phyloP scores from a whole-genome alignment of 1,140 invertebrate genomes.

The Zaprionus taronus region DNA sequence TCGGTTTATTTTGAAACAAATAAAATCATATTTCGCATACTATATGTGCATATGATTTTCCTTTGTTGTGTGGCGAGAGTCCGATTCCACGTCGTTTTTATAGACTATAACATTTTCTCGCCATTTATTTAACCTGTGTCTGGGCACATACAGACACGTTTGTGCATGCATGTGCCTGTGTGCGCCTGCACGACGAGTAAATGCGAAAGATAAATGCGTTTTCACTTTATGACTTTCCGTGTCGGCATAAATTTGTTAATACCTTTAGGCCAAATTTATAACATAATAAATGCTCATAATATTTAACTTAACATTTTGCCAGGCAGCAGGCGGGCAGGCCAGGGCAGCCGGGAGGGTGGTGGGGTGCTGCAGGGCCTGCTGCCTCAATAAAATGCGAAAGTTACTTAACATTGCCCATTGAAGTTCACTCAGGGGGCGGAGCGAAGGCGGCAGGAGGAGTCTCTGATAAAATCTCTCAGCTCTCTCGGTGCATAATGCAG shows the following conservation, averaged over 20 bases:
- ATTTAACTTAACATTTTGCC: conserved; percentile 80
- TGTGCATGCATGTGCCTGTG: not conserved
- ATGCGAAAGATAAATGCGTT: conserved; percentile 80
- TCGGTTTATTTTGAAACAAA: not conserved
- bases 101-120: conserved; percentile 73
- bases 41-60: conserved; percentile 44
- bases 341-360: conserved; percentile 4
- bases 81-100: conserved; percentile 66
- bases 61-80: conserved; percentile 66
- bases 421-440: conserved; percentile 8
- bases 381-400: conserved; percentile 72
- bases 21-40: conserved; percentile 6
- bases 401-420: conserved; percentile 68
- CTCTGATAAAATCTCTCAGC: conserved; percentile 65
- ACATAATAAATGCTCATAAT: conserved; percentile 84
- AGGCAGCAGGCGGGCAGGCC: conserved; percentile 16
- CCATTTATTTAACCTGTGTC: conserved; percentile 66
- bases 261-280: conserved; percentile 84
- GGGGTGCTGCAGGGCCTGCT: conserved; percentile 38
- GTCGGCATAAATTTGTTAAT: conserved; percentile 84
- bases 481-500: conserved; percentile 46
- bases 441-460: conserved; percentile 18
- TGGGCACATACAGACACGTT: not conserved
- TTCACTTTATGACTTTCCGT: conserved; percentile 83
- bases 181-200: conserved; percentile 29